phyloP scores from a whole-genome alignment of 2,888 invertebrate genomes.

The Dendrolimus houi region DNA sequence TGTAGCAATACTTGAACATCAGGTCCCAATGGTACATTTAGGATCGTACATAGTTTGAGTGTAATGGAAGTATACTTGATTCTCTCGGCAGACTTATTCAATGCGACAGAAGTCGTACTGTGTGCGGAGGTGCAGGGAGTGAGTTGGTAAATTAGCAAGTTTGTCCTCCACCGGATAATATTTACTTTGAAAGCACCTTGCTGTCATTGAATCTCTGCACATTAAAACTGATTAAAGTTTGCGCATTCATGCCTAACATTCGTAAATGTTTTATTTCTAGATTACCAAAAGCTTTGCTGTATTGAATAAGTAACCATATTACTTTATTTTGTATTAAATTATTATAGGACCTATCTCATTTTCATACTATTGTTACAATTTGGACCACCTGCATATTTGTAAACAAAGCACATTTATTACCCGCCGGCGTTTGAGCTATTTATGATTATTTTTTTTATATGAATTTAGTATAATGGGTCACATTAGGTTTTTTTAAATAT shows the following conservation, averaged over 20 bases:
- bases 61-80: slow-evolving; percentile 7
- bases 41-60: not conserved
- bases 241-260: not conserved
- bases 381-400: too few species aligned
- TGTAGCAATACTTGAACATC: not conserved
- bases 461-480: too few species aligned
- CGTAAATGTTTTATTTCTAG: not conserved
- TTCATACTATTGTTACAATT: too few species aligned
- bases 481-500: too few species aligned
- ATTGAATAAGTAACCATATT: too few species aligned
- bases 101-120: slow-evolving; percentile 15
- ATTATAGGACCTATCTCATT: too few species aligned
- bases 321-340: too few species aligned
- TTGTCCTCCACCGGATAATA: slow-evolving; percentile 5
- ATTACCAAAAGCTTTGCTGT: too few species aligned
- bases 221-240: not conserved
- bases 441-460: too few species aligned
- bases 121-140: slow-evolving; percentile 15
- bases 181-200: not conserved
- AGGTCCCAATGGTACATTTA: not conserved
- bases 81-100: slow-evolving; percentile 15
- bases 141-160: slow-evolving; percentile 23
- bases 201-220: not conserved
- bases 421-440: too few species aligned
- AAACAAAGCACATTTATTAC: too few species aligned